These are phyloP conservation scores for Orussus abietinus DNA, from an alignment of 1,140 invertebrate species.

Conservation along the genomic window DNA sequence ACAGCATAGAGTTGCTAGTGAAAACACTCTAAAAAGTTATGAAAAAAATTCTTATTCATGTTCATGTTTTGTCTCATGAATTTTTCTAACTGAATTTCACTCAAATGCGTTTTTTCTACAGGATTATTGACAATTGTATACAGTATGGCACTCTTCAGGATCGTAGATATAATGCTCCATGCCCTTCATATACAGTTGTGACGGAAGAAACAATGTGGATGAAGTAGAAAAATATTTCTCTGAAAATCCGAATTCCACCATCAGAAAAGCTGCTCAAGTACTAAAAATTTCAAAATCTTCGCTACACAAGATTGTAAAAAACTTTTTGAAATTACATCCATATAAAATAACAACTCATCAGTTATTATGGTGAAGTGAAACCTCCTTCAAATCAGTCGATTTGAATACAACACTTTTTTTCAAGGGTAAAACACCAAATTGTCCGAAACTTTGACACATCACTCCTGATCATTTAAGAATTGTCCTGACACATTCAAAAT, in stretches of 20 bases:
- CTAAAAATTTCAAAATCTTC: conserved; percentile 4
- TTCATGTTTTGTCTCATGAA: conserved; percentile 1
- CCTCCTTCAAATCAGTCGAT: too few relatives aligned
- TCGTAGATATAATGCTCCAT: background rate
- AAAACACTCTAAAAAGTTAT: conserved; percentile 3
- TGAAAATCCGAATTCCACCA: too few relatives aligned
- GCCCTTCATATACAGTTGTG: background rate
- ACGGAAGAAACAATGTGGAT: background rate
- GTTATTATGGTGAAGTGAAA: too few relatives aligned
- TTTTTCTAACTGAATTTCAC: conserved; percentile 1
- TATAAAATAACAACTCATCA: conserved; percentile 4
- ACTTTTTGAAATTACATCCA: conserved; percentile 6
- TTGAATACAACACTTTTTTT: too few relatives aligned
- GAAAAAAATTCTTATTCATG: conserved; percentile 1
- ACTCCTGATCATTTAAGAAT: too few relatives aligned
- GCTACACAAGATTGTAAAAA: conserved; percentile 4
- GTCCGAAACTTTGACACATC: too few relatives aligned
- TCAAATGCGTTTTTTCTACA: background rate
- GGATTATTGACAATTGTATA: background rate
- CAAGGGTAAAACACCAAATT: too few relatives aligned
- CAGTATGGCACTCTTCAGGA: conserved; percentile 3
- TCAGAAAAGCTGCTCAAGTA: conserved; percentile 1
- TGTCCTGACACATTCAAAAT: too few relatives aligned
- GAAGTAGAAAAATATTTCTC: too few relatives aligned
- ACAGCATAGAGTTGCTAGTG: conserved; percentile 3